phyloP scores from a whole-genome alignment of 2,113 vertebrate species.

The Cyprinus carpio region DNA sequence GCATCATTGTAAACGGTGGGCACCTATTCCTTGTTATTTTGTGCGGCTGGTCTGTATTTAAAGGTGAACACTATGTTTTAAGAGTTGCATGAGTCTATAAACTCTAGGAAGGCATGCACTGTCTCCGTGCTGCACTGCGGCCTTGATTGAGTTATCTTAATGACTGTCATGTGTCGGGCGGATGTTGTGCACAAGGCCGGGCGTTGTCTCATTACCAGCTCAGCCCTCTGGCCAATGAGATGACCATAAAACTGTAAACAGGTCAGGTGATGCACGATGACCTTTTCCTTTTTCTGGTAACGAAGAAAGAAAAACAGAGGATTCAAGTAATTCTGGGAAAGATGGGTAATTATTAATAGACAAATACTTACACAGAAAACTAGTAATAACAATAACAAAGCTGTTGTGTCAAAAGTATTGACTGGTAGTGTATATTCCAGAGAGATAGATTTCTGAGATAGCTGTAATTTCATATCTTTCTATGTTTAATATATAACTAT shows the following conservation, averaged over 20 bases:
- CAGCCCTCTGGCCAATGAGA: not conserved
- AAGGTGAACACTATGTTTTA: not conserved
- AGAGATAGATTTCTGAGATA: too few relatives aligned
- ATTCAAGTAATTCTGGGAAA: too few relatives aligned
- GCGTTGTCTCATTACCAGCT: not conserved
- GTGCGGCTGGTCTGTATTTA: not conserved
- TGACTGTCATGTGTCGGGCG: conserved; percentile 7
- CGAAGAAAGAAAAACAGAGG: too few relatives aligned
- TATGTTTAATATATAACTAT: too few relatives aligned
- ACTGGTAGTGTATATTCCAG: not conserved
- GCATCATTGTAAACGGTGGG: not conserved
- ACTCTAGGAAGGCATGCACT: not conserved
- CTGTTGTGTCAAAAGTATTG: not conserved
- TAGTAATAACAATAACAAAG: not conserved
- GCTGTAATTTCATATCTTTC: not conserved
- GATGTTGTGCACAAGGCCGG: not conserved
- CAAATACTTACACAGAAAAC: not conserved
- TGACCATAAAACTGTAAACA: conserved; percentile 15
- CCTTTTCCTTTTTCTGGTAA: not conserved
- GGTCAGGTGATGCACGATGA: not conserved
- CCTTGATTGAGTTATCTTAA: conserved; percentile 33
- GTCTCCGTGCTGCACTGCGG: not conserved
- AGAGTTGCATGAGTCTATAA: not conserved
- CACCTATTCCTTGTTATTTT: not conserved
- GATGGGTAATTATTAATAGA: not conserved